A percentile compares a stretch with the other conserved stretches of the same genome.
phyloP scores from a whole-genome alignment of 2,113 vertebrate genomes.

The Taxidea taxus region DNA sequence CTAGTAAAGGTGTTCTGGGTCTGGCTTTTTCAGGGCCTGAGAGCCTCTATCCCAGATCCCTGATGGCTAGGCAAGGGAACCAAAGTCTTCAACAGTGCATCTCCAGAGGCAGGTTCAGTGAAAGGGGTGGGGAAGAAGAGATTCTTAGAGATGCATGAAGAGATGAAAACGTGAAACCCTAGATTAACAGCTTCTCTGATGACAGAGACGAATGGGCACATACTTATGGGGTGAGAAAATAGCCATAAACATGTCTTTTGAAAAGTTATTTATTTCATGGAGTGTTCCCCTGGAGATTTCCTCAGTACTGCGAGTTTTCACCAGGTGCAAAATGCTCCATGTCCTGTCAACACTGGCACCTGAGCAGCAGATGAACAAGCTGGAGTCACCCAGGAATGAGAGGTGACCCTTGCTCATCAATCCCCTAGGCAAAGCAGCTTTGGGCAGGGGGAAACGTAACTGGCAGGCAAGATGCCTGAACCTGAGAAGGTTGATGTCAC shows the following conservation, averaged over 20 bases:
- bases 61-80: background rate
- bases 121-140: background rate
- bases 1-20: background rate
- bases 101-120: background rate
- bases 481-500: background rate
- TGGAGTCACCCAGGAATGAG: background rate
- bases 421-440: background rate
- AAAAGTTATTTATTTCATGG: conserved; percentile 35
- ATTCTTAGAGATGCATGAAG: background rate
- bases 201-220: conserved; percentile 33
- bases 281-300: background rate
- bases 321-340: background rate
- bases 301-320: background rate
- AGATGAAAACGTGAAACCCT: conserved; percentile 38
- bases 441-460: background rate
- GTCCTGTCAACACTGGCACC: background rate
- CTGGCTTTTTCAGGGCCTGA: background rate
- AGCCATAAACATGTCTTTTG: conserved; percentile 19
- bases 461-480: background rate
- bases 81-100: background rate
- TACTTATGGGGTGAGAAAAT: background rate
- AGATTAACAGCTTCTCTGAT: conserved; percentile 36
- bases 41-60: background rate
- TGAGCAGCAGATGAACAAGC: background rate
- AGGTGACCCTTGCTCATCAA: background rate